These are phyloP conservation scores for Orestias chungarensis DNA, from an alignment of 2,797 vertebrate genomes.

Conservation along the genomic window DNA sequence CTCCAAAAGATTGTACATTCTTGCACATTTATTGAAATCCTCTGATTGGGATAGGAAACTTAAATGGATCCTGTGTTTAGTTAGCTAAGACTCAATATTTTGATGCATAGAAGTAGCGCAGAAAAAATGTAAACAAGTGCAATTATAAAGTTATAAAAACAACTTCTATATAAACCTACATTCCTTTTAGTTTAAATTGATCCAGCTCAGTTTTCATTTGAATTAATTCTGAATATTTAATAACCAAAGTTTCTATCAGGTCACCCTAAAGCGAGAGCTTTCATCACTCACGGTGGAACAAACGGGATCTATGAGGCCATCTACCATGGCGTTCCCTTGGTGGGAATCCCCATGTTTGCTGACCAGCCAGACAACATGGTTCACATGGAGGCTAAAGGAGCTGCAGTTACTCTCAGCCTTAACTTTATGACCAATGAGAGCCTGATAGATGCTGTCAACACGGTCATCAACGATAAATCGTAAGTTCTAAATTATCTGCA, in stretches of 20 bases:
- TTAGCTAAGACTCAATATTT: background rate
- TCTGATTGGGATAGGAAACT: no score
- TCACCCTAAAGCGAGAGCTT: conserved; percentile 88
- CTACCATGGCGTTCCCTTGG: conserved; percentile 89
- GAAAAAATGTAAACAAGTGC: background rate
- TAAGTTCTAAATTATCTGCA: conserved; percentile 41
- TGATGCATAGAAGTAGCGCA: background rate
- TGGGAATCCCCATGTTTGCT: conserved; percentile 88
- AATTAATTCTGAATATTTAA: background rate
- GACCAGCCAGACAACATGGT: conserved; percentile 89
- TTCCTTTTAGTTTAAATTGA: background rate
- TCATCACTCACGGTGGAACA: conserved; percentile 82
- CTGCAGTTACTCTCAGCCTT: conserved; percentile 65
- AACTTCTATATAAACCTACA: background rate
- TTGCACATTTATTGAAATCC: no score
- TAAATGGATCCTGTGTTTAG: background rate
- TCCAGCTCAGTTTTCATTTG: background rate
- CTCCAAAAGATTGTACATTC: no score
- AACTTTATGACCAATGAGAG: conserved; percentile 67
- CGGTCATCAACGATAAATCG: conserved; percentile 70
- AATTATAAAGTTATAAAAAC: background rate
- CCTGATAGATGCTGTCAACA: conserved; percentile 79
- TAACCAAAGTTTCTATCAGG: conserved; percentile 68
- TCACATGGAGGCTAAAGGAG: conserved; percentile 85
- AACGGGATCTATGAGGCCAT: conserved; percentile 94